These are phyloP conservation scores for Myotis daubentonii DNA, from an alignment of 2,797 vertebrate species.

Conservation along the genomic window DNA sequence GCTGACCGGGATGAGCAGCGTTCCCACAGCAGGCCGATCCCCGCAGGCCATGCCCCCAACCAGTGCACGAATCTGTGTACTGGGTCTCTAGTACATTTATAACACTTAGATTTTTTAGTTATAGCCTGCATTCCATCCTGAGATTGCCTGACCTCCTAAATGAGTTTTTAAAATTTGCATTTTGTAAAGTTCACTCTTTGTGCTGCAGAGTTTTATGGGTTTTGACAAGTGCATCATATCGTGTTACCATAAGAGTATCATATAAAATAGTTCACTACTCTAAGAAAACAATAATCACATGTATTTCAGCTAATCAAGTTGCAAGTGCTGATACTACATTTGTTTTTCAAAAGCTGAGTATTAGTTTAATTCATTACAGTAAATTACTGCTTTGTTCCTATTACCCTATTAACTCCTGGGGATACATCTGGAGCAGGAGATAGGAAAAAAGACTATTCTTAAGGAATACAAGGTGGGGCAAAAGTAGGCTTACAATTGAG, in stretches of 20 bases:
- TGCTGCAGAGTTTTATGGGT: not conserved
- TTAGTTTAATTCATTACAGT: not conserved
- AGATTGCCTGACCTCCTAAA: not conserved
- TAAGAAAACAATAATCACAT: not conserved
- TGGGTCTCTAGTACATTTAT: not conserved
- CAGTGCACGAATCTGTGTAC: too few relatives aligned
- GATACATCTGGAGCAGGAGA: not conserved
- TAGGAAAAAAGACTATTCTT: not conserved
- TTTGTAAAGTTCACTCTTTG: not conserved
- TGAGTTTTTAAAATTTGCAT: not conserved
- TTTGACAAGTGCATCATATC: not conserved
- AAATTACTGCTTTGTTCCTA: constrained; percentile 12
- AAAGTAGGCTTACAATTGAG: not conserved
- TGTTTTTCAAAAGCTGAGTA: not conserved
- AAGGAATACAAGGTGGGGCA: not conserved
- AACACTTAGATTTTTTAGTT: constrained; percentile 27
- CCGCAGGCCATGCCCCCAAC: too few relatives aligned
- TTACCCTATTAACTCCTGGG: not conserved
- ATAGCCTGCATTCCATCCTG: not conserved
- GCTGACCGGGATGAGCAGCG: too few relatives aligned
- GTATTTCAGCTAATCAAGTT: constrained; percentile 10
- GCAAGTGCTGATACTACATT: not conserved
- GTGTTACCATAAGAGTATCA: not conserved
- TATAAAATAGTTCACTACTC: constrained; percentile 4
- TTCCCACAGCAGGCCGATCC: too few relatives aligned